phyloP scores from a whole-genome alignment of 2,113 vertebrate species.

The Misgurnus anguillicaudatus region DNA sequence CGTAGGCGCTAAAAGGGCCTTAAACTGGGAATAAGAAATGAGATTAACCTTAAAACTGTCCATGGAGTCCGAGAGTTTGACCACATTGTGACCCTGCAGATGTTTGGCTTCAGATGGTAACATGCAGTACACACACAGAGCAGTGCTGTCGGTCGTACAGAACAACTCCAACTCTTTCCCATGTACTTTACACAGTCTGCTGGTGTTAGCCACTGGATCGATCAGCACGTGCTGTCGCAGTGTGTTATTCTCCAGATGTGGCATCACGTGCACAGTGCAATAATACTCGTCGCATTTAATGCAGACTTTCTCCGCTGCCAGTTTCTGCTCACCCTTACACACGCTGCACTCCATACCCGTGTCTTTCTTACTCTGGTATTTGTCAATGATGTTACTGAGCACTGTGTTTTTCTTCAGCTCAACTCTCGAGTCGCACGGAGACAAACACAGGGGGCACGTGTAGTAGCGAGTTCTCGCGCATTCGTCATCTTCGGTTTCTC shows the following conservation, averaged over 20 bases:
- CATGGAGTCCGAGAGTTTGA: slow-evolving; percentile 42
- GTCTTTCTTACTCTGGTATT: not conserved
- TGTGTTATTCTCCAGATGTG: slow-evolving; percentile 37
- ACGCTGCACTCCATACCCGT: slow-evolving; percentile 17
- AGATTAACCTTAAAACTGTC: slow-evolving; percentile 18
- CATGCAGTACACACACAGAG: slow-evolving; percentile 53
- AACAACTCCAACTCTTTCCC: slow-evolving; percentile 49
- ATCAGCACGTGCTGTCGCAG: slow-evolving; percentile 46
- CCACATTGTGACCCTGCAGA: slow-evolving; percentile 32
- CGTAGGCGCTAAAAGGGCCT: too few relatives aligned
- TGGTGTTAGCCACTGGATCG: slow-evolving; percentile 12
- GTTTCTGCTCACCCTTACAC: slow-evolving; percentile 44
- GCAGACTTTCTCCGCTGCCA: slow-evolving; percentile 44
- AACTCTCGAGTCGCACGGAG: slow-evolving; percentile 22
- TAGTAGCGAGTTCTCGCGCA: not conserved
- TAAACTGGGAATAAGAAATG: not conserved
- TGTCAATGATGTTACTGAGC: slow-evolving; percentile 48
- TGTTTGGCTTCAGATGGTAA: slow-evolving; percentile 39
- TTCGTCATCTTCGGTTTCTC: not conserved
- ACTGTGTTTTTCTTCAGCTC: slow-evolving; percentile 43
- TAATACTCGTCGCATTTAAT: slow-evolving; percentile 47
- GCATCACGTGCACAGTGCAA: slow-evolving; percentile 50
- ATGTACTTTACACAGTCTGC: slow-evolving; percentile 41
- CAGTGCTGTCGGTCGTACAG: slow-evolving; percentile 38
- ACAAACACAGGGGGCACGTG: slow-evolving; percentile 42